Evolutionary conservation across 2,888 invertebrate genomes (phyloP), one percentile per base, ranked within the genome.

Genomic region (Chorisops tibialis): DNA sequence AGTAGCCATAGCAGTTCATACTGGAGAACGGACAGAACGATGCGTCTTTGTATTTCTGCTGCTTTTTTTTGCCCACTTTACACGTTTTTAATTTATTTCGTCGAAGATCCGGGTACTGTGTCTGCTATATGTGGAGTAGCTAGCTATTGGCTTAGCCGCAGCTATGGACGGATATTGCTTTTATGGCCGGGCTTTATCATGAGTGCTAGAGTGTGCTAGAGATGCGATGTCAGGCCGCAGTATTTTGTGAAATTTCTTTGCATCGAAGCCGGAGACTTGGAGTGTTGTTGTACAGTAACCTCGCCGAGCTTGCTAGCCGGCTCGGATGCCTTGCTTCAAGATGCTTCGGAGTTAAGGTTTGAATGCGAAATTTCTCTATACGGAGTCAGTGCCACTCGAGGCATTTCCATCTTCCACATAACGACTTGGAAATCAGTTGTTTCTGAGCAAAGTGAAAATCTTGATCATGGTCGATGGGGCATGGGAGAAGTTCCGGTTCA

Each of bases 351-450:
- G 38, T 38, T 19, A 38, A 19, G 38, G 19, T 37, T 18, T 11
- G 19, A 52, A 52, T 52, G 51, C 51, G 19, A 52, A 49, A 52
- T 52, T 52, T 52, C 51, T 52, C 51, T 52, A 30, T 30, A 30
- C n/a, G 14, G 39, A 39, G 18, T 3, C 4, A 18, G 21, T 1
- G 49, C 22, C 49, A 12, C 24, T 22, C 4, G 7, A 30, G 30
- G 30, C 30, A 3, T 49, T 30, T 49, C 11, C 49, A 19, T 30
- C 38, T 39, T 7, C 4, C 21, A 38, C 19, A 52, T 38, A 21
- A 3, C 11, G 2, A 38, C 51, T 52, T 52, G 51, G 51, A 39
- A 52, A 52, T 52, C 51, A 38, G 51, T 50, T 50, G 11, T 52
- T 52, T 52, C 38, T 52, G 39, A 38, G 38, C 38, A 21, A 47